phyloP scores from a whole-genome alignment of 2,888 invertebrate genomes.

The Ferrisia virgata region DNA sequence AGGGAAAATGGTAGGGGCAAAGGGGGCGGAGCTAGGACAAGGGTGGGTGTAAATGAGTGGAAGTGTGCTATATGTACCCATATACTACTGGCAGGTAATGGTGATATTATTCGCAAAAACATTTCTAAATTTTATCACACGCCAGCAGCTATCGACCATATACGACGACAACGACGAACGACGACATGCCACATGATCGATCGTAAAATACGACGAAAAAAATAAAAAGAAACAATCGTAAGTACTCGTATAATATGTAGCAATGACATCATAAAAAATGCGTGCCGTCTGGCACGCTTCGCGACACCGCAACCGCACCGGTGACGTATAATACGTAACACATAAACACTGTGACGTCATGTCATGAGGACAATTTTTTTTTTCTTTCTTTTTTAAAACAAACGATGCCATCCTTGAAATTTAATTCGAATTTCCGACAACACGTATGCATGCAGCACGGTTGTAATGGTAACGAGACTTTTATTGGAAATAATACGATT shows the following conservation, averaged over 20 bases:
- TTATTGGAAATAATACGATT: not conserved
- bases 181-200: not conserved
- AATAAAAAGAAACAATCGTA: too few relatives aligned
- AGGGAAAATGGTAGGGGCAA: too few relatives aligned
- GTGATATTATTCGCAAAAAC: too few relatives aligned
- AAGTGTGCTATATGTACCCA: too few relatives aligned
- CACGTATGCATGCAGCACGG: too few relatives aligned
- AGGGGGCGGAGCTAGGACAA: too few relatives aligned
- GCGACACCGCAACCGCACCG: not conserved
- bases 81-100: too few relatives aligned
- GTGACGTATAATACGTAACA: not conserved
- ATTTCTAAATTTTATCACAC: not conserved
- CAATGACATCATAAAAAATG: not conserved
- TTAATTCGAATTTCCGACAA: conserved; percentile 15
- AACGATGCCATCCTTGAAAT: not conserved
- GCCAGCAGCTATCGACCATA: not conserved
- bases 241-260: not conserved
- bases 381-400: not conserved
- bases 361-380: not conserved
- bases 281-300: not conserved
- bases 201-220: not conserved
- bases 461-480: not conserved
- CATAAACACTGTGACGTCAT: not conserved
- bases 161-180: not conserved
- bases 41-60: too few relatives aligned